Percentiles rank a stretch among this genome's conserved stretches.
Conservation (phyloP, 2,113 vertebrate species). For the Dolichallabes microphthalmus region DNA sequence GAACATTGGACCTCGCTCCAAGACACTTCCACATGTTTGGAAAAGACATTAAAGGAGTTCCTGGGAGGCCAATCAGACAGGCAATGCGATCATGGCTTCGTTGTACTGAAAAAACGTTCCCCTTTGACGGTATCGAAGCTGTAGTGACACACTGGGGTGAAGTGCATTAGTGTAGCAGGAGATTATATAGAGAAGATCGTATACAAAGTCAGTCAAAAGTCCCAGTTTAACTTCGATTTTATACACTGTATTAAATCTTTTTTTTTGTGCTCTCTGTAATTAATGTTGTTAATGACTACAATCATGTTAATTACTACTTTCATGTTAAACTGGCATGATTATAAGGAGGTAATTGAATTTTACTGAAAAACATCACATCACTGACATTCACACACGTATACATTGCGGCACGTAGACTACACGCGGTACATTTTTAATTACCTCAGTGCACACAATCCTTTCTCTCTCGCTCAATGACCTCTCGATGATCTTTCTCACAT, state of each 20-base stretch:
- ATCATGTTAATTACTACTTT: conserved; percentile 41
- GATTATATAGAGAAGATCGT: too few relatives aligned
- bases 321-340: conserved; percentile 29
- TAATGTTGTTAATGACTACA: neutral
- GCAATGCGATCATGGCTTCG: too few relatives aligned
- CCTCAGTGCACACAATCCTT: neutral
- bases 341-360: neutral
- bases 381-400: neutral
- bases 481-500: neutral
- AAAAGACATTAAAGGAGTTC: too few relatives aligned
- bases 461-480: neutral
- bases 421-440: neutral
- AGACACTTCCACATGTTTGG: too few relatives aligned
- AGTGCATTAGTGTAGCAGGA: too few relatives aligned
- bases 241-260: neutral
- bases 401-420: neutral
- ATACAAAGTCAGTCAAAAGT: too few relatives aligned
- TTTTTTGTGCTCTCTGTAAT: neutral
- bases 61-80: too few relatives aligned
- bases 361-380: neutral
- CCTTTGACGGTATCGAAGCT: too few relatives aligned
- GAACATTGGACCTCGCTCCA: too few relatives aligned
- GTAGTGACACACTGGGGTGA: too few relatives aligned
- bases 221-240: too few relatives aligned
- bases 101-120: too few relatives aligned